phyloP scores from a whole-genome alignment of 2,888 invertebrate genomes.

The Byasa hedistus region DNA sequence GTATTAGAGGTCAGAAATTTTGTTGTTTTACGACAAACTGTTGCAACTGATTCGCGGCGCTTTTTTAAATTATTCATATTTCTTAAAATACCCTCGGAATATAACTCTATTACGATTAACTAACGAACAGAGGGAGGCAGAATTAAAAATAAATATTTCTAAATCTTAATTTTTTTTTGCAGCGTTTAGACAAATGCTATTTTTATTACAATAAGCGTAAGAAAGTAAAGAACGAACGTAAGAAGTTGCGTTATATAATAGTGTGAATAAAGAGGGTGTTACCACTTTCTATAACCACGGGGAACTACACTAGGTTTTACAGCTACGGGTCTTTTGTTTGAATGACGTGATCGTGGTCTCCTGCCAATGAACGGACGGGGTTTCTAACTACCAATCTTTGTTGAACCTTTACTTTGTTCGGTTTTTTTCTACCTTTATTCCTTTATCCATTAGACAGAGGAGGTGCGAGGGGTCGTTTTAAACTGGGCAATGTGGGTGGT shows the following conservation, averaged over 20 bases:
- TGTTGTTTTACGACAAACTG: constrained; percentile 69
- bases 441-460: constrained; percentile 29
- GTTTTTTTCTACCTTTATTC: constrained; percentile 26
- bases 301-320: constrained; percentile 62
- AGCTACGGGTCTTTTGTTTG: constrained; percentile 60
- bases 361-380: constrained; percentile 58
- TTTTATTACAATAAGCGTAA: too few relatives aligned
- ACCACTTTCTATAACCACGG: constrained; percentile 47
- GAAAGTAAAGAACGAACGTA: too few relatives aligned
- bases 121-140: too few relatives aligned
- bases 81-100: too few relatives aligned
- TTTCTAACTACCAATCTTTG: constrained; percentile 45
- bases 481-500: constrained; percentile 49
- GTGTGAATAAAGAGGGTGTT: constrained; percentile 47
- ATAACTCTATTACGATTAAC: too few relatives aligned
- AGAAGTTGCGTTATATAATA: background rate
- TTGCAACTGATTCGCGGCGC: constrained; percentile 67
- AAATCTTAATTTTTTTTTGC: too few relatives aligned
- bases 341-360: constrained; percentile 66
- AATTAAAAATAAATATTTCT: too few relatives aligned
- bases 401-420: constrained; percentile 39
- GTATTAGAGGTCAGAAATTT: constrained; percentile 67
- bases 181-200: too few relatives aligned
- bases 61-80: constrained; percentile 52
- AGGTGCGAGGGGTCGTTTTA: constrained; percentile 43